Evolutionary conservation across 2,113 vertebrate genomes (phyloP).

Genomic region (Illadopsis cleaveri): DNA sequence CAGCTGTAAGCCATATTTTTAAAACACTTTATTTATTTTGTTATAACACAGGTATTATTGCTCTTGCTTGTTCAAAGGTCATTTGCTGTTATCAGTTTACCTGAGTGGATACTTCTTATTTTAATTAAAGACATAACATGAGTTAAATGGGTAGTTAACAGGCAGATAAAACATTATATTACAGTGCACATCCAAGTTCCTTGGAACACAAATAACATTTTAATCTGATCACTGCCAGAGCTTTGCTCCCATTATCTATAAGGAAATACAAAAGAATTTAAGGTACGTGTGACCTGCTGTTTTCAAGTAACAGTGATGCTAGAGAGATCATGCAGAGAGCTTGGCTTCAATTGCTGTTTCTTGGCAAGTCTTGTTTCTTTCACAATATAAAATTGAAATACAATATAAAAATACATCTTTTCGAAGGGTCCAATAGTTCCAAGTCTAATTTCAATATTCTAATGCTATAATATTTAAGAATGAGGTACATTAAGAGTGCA

Average conservation of each 20-base stretch:
- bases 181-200: neutral
- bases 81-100: neutral
- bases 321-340: neutral
- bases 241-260: neutral
- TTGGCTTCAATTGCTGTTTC: neutral
- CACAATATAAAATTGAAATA: conserved; percentile 41
- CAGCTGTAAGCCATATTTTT: neutral
- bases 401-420: conserved; percentile 58
- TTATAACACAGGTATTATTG: conserved; percentile 30
- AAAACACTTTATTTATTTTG: neutral
- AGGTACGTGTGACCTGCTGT: neutral
- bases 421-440: neutral
- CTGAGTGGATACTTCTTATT: neutral
- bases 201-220: neutral
- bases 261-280: neutral
- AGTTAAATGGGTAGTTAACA: neutral
- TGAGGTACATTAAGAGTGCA: conserved; percentile 57
- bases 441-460: conserved; percentile 17
- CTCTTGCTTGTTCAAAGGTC: neutral
- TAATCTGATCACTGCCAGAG: neutral
- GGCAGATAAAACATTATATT: neutral
- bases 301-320: conserved; percentile 46
- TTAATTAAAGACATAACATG: neutral
- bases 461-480: neutral
- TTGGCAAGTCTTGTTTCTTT: neutral